Percentiles rank a stretch among this genome's conserved stretches.
phyloP scores from a whole-genome alignment of 2,113 vertebrate species.

The Mirza zaza region DNA sequence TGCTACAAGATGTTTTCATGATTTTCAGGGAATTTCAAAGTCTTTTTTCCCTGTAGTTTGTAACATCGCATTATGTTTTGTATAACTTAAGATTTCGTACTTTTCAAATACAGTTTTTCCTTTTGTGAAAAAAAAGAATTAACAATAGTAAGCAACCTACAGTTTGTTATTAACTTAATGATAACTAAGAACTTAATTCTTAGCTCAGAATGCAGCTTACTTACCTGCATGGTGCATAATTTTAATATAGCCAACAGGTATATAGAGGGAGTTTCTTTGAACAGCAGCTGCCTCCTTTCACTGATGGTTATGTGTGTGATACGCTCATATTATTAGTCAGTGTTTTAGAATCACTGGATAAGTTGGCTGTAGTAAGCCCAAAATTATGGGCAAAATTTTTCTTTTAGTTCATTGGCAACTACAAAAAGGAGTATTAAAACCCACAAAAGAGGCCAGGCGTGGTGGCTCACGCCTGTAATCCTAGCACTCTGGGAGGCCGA shows the following conservation, averaged over 20 bases:
- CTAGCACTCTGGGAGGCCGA: too few species aligned
- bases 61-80: neutral
- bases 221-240: neutral
- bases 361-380: neutral
- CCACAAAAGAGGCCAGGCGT: neutral
- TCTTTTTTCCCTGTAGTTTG: neutral
- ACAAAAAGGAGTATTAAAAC: neutral
- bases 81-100: neutral
- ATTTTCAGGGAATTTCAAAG: constrained; percentile 1
- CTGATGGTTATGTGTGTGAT: neutral
- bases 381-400: neutral
- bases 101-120: neutral
- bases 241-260: neutral
- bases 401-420: neutral
- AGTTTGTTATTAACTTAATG: neutral
- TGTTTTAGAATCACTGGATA: neutral
- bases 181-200: too few species aligned
- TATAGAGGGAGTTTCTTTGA: neutral
- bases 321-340: neutral
- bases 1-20: neutral
- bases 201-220: neutral
- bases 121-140: neutral
- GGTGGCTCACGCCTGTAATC: too few species aligned
- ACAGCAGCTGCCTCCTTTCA: neutral
- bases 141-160: neutral